phyloP scores from a whole-genome alignment of 2,888 invertebrate species.

The Epsilonema sp. region DNA sequence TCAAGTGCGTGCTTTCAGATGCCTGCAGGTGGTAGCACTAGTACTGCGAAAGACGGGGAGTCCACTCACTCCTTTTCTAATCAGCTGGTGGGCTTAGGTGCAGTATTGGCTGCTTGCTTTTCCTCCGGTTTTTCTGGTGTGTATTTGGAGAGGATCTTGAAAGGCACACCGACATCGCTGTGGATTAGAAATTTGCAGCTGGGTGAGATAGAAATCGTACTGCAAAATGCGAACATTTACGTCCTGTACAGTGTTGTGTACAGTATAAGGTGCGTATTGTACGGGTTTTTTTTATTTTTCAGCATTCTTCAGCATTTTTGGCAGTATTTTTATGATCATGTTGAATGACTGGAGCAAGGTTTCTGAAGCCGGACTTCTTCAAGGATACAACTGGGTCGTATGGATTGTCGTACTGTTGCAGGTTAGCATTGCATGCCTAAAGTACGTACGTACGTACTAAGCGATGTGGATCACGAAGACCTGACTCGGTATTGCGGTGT shows the following conservation, averaged over 20 bases:
- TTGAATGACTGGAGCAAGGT: conserved; percentile 31
- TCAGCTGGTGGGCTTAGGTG: conserved; percentile 31
- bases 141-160: conserved; percentile 39
- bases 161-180: conserved; percentile 31
- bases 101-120: conserved; percentile 36
- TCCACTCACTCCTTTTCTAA: conserved; percentile 7
- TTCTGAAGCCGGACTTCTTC: conserved; percentile 34
- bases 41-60: not conserved
- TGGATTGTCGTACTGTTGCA: conserved; percentile 36
- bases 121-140: conserved; percentile 39
- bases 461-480: no score
- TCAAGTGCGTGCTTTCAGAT: no score
- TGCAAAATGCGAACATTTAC: no score
- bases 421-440: conserved; percentile 23
- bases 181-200: conserved; percentile 38
- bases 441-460: no score
- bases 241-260: no score
- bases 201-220: conserved; percentile 25
- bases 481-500: no score
- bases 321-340: conserved; percentile 31
- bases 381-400: conserved; percentile 35
- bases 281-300: conserved; percentile 11
- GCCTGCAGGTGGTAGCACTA: no score
- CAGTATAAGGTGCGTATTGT: no score
- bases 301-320: conserved; percentile 34